Base-by-base conservation (phyloP, 2,888 invertebrate genomes). In the Piscicola geometra region DNA sequence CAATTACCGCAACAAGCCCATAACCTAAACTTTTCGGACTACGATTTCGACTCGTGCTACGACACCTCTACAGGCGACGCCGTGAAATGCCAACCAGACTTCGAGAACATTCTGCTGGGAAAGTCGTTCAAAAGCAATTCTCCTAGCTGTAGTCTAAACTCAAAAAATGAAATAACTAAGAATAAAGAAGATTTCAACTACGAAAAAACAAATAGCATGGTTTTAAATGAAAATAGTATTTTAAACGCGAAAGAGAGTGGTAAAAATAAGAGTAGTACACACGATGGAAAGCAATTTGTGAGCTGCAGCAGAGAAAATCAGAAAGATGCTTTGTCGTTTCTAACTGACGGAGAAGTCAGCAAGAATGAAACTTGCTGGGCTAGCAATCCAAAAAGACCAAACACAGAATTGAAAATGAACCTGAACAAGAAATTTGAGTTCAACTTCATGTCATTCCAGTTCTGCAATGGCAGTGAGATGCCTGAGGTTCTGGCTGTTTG, bases 401-500 rank as follows among this genome's bases (percentile, higher is more conserved):
- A 15, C 36, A 64, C 56, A 32, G 56, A 73, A 28, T 36, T 73
- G 35, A 73, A 32, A 28, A 21, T 73, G n/a, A 73, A 64, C 41
- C 35, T 73, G 64, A 36, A 52, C 5, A 73, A 73, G 32, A 73
- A 36, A 35, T 52, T 50, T 56, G 73, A 73, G 36, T 60, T 73
- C 25, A 73, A 52, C 32, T 73, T 56, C 64, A 56, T 73, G 25
- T 35, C 73, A 32, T 52, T 73, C 21, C 56, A 73, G 41, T 73
- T 73, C 33, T 73, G 73, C 33, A 9, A 33, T 5, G 73, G 73
- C n/a, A 50, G 52, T 30, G n/a, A 21, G 35, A 47, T 35, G 35
- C 73, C 73, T 9, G 73, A 73, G n/a, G n/a, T 33, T 1, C n/a
- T 60, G 60, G 56, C 56, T 32, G 56, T 73, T 21, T 73, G 73